These are phyloP conservation scores for Orbicella faveolata DNA, from an alignment of 64 coral and sea anemone genomes.

Conservation along the genomic window DNA sequence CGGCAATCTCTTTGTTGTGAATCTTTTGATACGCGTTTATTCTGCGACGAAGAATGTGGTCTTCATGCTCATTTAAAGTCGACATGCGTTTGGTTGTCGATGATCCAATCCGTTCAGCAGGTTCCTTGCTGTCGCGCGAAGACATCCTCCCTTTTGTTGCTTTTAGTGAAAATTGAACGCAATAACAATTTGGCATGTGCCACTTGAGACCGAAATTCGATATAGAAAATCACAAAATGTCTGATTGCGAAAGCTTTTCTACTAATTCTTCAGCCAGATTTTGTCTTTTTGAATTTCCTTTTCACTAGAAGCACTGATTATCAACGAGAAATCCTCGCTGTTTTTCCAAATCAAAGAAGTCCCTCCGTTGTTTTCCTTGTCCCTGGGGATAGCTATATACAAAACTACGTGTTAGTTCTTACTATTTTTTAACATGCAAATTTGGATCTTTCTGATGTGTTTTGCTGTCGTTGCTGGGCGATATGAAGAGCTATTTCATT, in stretches of 20 bases:
- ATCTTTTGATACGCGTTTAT: slow-evolving; percentile 23
- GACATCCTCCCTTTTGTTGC: neutral
- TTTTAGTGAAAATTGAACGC: neutral
- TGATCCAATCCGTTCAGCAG: neutral
- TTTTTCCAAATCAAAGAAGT: neutral
- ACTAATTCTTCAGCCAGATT: neutral
- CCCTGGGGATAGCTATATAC: neutral
- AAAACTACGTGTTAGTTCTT: neutral
- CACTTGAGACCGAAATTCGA: neutral
- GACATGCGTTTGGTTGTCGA: slow-evolving; percentile 11
- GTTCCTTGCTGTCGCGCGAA: neutral
- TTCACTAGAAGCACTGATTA: neutral
- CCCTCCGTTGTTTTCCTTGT: neutral
- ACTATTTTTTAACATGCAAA: neutral
- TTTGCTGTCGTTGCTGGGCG: neutral
- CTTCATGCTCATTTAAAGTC: slow-evolving; percentile 11
- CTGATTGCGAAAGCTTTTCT: neutral
- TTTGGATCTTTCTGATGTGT: neutral
- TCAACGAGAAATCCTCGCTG: neutral
- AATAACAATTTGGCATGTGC: neutral
- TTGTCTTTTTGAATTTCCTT: neutral
- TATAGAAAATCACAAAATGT: neutral
- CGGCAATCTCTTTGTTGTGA: slow-evolving; percentile 30
- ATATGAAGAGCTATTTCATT: neutral
- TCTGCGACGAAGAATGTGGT: neutral